phyloP scores from a whole-genome alignment of 2,113 vertebrate species.

The Peucedramus taeniatus region DNA sequence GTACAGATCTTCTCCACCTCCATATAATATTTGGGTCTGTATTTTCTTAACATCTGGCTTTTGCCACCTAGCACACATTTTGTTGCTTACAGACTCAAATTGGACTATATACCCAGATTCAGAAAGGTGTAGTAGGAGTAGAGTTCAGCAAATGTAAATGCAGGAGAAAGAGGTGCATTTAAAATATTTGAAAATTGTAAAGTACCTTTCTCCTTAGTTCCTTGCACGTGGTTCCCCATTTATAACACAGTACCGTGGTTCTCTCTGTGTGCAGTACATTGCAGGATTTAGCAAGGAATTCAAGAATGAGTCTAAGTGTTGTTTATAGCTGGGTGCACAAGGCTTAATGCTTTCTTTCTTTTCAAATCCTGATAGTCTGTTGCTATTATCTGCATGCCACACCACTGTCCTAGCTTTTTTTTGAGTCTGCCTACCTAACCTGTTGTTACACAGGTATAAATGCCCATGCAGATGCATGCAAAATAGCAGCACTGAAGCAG shows the following conservation, averaged over 20 bases:
- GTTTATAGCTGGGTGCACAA: not conserved
- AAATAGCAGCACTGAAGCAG: not conserved
- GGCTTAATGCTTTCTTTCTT: not conserved
- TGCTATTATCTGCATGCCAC: not conserved
- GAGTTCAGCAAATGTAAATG: not conserved
- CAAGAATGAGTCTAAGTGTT: not conserved
- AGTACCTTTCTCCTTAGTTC: not conserved
- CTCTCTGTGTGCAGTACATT: not conserved
- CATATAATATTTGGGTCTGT: not conserved
- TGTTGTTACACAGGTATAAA: not conserved
- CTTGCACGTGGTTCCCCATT: rapidly evolving
- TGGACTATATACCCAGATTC: not conserved
- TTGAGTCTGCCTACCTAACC: not conserved
- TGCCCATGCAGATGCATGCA: not conserved
- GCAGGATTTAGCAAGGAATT: not conserved
- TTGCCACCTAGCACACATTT: not conserved
- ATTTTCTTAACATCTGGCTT: not conserved
- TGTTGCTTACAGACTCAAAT: not conserved
- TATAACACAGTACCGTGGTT: not conserved
- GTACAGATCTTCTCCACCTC: not conserved
- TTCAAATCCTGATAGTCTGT: not conserved
- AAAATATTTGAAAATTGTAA: not conserved
- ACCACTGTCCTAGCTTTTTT: not conserved
- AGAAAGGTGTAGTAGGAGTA: not conserved
- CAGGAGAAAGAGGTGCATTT: not conserved